These are phyloP conservation scores for Orchesellides sinensis DNA, from an alignment of 2,888 invertebrate species.

Conservation along the genomic window DNA sequence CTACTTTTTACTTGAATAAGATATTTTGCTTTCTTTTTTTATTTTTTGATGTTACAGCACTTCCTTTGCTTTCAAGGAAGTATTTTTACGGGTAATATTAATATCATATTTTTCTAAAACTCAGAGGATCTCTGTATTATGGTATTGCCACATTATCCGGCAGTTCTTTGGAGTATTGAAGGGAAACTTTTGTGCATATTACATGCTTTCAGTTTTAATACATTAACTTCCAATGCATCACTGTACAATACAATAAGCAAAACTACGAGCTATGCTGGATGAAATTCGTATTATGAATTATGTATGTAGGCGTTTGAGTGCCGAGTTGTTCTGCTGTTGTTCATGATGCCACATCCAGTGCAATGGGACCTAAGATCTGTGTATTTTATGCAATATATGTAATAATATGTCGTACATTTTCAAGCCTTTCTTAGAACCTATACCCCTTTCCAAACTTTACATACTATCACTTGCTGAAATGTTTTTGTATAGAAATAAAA, in stretches of 20 bases:
- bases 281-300: conserved; percentile 1
- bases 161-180: not conserved
- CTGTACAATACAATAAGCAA: not conserved
- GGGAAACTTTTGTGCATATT: conserved; percentile 32
- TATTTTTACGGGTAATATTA: not conserved
- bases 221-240: conserved; percentile 31
- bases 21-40: not conserved
- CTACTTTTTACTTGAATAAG: not conserved
- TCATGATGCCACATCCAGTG: conserved; percentile 12
- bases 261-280: no score
- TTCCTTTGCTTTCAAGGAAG: not conserved
- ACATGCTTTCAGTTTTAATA: conserved; percentile 45
- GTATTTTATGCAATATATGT: no score
- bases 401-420: conserved; percentile 14
- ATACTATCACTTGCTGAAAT: conserved; percentile 8
- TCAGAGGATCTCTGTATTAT: no score
- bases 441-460: no score
- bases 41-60: not conserved
- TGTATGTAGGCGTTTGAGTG: conserved; percentile 2
- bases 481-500: no score
- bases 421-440: not conserved
- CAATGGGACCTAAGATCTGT: no score
- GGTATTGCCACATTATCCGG: conserved; percentile 9
- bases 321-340: not conserved
- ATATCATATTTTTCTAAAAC: not conserved